Evolutionary conservation across 2,113 vertebrate genomes (phyloP).

Genomic region (Phasianus colchicus): DNA sequence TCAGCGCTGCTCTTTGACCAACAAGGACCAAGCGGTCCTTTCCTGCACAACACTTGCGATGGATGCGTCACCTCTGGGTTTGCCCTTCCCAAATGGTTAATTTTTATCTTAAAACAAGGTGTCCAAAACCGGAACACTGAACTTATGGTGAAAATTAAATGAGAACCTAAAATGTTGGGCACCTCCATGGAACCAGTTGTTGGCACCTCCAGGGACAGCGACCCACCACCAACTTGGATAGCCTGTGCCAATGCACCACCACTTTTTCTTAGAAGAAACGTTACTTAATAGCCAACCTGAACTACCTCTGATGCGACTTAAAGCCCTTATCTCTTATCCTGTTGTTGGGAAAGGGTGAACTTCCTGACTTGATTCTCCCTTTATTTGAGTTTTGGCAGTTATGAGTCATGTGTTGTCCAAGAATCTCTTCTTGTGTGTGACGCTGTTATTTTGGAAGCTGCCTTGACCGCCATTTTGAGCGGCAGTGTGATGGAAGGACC

Average conservation of each 20-base stretch:
- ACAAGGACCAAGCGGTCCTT: neutral
- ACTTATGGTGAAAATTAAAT: neutral
- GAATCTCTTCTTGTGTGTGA: neutral
- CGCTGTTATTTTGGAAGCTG: neutral
- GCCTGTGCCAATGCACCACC: too few relatives aligned
- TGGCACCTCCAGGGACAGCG: neutral
- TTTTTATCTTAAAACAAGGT: slow-evolving; percentile 13
- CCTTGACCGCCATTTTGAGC: neutral
- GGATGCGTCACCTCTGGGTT: slow-evolving; percentile 4
- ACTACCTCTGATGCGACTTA: too few relatives aligned
- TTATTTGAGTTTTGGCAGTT: neutral
- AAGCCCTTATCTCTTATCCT: too few relatives aligned
- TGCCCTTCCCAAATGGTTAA: neutral
- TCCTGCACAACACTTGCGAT: accelerated
- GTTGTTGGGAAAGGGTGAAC: neutral
- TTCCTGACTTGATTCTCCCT: neutral
- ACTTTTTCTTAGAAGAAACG: too few relatives aligned
- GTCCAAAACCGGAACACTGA: neutral
- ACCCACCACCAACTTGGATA: too few relatives aligned
- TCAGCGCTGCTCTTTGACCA: neutral
- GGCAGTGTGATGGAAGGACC: neutral
- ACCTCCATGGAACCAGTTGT: too few relatives aligned
- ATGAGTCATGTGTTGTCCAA: neutral
- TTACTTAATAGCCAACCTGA: too few relatives aligned
- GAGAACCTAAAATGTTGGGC: neutral